phyloP scores from a whole-genome alignment of 1,140 invertebrate genomes.

The Coenobita brevimanus region DNA sequence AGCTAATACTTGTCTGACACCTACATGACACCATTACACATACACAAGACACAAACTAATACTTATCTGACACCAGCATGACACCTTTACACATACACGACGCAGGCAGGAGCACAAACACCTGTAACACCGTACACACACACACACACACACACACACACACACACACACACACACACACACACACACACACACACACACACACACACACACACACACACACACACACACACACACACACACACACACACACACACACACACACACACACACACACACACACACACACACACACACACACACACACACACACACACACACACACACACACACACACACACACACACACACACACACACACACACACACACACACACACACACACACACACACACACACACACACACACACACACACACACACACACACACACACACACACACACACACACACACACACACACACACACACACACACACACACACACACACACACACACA shows the following conservation, averaged over 20 bases:
- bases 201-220: not conserved
- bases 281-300: not conserved
- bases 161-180: not conserved
- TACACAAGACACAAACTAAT: too few relatives aligned
- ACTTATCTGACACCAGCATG: too few relatives aligned
- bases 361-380: not conserved
- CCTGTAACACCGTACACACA: not conserved
- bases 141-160: not conserved
- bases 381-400: not conserved
- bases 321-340: not conserved
- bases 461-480: constrained; percentile 16
- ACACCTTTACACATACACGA: not conserved
- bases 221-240: too few relatives aligned
- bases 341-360: not conserved
- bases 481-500: not conserved
- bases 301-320: not conserved
- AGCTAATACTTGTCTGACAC: too few relatives aligned
- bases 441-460: not conserved
- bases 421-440: not conserved
- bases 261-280: not conserved
- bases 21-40: too few relatives aligned
- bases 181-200: too few relatives aligned
- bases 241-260: too few relatives aligned
- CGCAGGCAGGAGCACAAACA: too few relatives aligned
- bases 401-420: not conserved